Conservation (phyloP, 2,113 vertebrate genomes). For the Pseudonaja textilis region DNA sequence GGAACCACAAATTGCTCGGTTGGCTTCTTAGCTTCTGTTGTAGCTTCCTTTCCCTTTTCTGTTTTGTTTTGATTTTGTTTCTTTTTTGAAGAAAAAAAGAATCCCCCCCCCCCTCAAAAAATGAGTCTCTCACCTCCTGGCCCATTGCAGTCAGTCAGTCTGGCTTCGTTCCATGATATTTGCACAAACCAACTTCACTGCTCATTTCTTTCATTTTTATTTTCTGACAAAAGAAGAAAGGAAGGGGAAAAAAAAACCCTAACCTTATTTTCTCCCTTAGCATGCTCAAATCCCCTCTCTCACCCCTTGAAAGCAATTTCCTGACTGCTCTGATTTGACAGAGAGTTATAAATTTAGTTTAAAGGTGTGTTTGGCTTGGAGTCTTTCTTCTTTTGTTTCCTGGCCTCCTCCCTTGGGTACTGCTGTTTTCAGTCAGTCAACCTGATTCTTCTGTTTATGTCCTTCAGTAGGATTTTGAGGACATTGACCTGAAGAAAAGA, state of each 20-base stretch:
- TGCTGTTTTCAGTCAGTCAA: slow-evolving; percentile 43
- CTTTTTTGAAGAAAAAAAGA: neutral
- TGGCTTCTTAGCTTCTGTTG: neutral
- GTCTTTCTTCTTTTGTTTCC: slow-evolving; percentile 3
- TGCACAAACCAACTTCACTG: slow-evolving; percentile 9
- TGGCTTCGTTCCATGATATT: neutral
- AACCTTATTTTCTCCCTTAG: slow-evolving; percentile 11
- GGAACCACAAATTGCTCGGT: neutral
- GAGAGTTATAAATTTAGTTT: slow-evolving; percentile 52
- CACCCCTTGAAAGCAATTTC: slow-evolving; percentile 49
- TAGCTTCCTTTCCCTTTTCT: neutral
- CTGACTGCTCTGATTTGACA: slow-evolving; percentile 37
- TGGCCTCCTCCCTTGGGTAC: slow-evolving; percentile 38
- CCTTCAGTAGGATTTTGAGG: slow-evolving; percentile 39
- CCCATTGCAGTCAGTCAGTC: neutral
- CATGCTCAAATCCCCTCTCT: slow-evolving; percentile 28
- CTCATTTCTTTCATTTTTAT: slow-evolving; percentile 37
- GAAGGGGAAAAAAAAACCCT: neutral
- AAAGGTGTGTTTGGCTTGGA: slow-evolving; percentile 24
- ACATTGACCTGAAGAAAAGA: slow-evolving; percentile 43
- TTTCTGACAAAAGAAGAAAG: slow-evolving; percentile 18
- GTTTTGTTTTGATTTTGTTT: rapidly evolving
- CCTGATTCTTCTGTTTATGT: slow-evolving; percentile 40
- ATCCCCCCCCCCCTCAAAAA: neutral
- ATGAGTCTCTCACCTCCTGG: neutral